A percentile compares a stretch with the other conserved stretches of the same genome.
phyloP scores from a whole-genome alignment of 2,797 vertebrate genomes.

The Ceryle rudis region DNA sequence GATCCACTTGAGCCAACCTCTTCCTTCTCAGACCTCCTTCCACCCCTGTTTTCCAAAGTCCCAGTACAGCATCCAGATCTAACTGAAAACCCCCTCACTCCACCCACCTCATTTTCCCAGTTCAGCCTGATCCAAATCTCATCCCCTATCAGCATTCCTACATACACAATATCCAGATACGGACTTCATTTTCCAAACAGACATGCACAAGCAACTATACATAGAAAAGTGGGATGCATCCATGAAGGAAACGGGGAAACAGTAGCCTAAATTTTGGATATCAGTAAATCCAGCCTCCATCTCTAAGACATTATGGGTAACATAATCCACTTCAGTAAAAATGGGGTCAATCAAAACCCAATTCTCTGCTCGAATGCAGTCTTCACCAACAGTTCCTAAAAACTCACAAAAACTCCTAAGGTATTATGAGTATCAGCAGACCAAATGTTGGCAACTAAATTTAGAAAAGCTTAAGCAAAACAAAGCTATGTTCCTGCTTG shows the following conservation, averaged over 20 bases:
- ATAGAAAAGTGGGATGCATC: background rate
- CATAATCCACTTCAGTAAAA: background rate
- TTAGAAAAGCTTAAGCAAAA: background rate
- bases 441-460: background rate
- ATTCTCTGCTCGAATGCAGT: background rate
- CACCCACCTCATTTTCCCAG: background rate
- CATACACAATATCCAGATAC: background rate
- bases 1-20: background rate
- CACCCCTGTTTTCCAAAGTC: background rate
- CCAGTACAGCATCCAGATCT: background rate
- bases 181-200: background rate
- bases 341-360: background rate
- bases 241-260: background rate
- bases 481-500: background rate
- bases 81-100: background rate
- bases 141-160: background rate
- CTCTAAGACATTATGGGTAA: background rate
- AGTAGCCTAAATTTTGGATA: background rate
- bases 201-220: background rate
- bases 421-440: background rate
- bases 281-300: background rate
- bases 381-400: background rate
- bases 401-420: fast-evolving
- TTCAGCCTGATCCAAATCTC: background rate
- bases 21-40: background rate